A percentile compares a stretch with the other conserved stretches of the same genome.
phyloP scores from a whole-genome alignment of 64 coral and sea anemone genomes.

The Montipora foliosa region DNA sequence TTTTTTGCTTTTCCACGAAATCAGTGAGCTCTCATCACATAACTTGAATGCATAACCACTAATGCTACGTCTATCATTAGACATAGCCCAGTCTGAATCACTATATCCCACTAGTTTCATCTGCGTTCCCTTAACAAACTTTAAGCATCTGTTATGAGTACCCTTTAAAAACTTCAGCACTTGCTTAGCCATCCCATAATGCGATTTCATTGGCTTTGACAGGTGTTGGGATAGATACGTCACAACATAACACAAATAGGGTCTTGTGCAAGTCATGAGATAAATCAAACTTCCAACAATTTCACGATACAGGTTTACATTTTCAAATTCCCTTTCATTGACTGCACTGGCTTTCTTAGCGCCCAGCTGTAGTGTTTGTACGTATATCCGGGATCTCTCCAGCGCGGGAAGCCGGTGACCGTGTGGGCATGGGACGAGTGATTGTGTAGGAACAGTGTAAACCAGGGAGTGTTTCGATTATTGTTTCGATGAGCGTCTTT shows the following conservation, averaged over 20 bases:
- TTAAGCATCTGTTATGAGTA: conserved; percentile 41
- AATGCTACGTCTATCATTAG: conserved; percentile 48
- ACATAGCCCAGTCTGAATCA: conserved; percentile 52
- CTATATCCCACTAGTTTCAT: conserved; percentile 12
- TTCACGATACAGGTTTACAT: conserved; percentile 41
- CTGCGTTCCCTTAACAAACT: conserved; percentile 29
- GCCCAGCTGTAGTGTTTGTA: background rate
- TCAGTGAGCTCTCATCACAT: background rate
- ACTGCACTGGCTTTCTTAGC: conserved; percentile 20
- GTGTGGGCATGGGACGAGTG: too few species aligned
- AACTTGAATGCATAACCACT: conserved; percentile 57
- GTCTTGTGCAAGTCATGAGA: conserved; percentile 63
- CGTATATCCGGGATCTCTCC: too few species aligned
- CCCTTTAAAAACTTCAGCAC: conserved; percentile 56
- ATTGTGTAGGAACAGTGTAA: too few species aligned
- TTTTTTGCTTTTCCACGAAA: too few species aligned
- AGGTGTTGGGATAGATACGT: conserved; percentile 52
- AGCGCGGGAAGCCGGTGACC: too few species aligned
- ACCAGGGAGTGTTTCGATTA: too few species aligned
- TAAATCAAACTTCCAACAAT: conserved; percentile 65
- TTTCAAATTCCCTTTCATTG: conserved; percentile 1
- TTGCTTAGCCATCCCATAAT: conserved; percentile 49
- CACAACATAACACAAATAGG: conserved; percentile 64
- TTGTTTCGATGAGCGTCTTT: too few species aligned
- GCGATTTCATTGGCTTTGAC: conserved; percentile 40